These are phyloP conservation scores for Pseudobourletiella spinata DNA, from an alignment of 1,140 invertebrate genomes.

Conservation along the genomic window DNA sequence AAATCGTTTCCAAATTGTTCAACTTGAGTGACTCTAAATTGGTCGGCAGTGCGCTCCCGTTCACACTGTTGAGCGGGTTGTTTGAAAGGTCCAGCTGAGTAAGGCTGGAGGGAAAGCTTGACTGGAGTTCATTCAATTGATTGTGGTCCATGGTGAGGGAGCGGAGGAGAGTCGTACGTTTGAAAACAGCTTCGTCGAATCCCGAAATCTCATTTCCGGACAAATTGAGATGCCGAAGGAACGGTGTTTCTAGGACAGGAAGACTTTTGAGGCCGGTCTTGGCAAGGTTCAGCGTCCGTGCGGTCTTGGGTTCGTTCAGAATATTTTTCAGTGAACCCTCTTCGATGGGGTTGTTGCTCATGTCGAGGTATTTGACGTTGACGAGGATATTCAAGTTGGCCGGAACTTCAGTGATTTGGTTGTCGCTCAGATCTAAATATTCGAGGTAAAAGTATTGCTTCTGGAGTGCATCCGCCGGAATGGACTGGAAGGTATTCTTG, in stretches of 20 bases:
- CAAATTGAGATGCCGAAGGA: slow-evolving; percentile 69
- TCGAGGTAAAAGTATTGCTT: slow-evolving; percentile 72
- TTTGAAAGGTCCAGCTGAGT: slow-evolving; percentile 63
- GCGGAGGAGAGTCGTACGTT: slow-evolving; percentile 66
- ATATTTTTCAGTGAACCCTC: slow-evolving; percentile 62
- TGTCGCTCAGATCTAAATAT: slow-evolving; percentile 66
- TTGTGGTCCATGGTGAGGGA: slow-evolving; percentile 69
- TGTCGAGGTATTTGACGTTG: slow-evolving; percentile 74
- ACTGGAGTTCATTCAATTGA: slow-evolving; percentile 47
- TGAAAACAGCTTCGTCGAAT: slow-evolving; percentile 57
- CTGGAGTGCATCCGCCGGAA: slow-evolving; percentile 67
- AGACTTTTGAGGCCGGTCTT: slow-evolving; percentile 57
- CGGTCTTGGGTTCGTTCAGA: slow-evolving; percentile 77
- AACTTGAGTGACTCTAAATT: slow-evolving; percentile 57
- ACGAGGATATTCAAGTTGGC: slow-evolving; percentile 74
- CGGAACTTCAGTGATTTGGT: slow-evolving; percentile 66
- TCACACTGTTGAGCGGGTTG: slow-evolving; percentile 55
- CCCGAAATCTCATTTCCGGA: slow-evolving; percentile 63
- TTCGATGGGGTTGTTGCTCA: slow-evolving; percentile 74
- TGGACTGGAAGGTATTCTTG: slow-evolving; percentile 62
- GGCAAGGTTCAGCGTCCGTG: slow-evolving; percentile 68
- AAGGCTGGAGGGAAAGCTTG: slow-evolving; percentile 44
- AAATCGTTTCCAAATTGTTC: slow-evolving; percentile 56
- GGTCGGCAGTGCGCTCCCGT: slow-evolving; percentile 20
- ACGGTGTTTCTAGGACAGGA: slow-evolving; percentile 67